Conservation (phyloP, 2,888 invertebrate genomes). For the Cordilura impudica region DNA sequence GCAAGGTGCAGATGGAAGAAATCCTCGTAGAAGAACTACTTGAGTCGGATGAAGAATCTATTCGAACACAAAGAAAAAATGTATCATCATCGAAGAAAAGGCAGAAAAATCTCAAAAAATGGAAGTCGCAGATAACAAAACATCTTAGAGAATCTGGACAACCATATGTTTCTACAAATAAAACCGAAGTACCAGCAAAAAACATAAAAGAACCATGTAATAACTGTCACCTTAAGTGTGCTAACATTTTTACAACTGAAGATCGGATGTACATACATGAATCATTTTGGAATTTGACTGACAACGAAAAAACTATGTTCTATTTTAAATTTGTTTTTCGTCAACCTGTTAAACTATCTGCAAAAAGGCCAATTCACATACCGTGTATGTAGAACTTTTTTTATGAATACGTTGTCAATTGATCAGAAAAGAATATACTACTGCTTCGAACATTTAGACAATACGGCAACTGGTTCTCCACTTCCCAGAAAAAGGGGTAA, state of each 20-base stretch:
- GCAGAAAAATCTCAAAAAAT: neutral
- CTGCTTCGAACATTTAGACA: neutral
- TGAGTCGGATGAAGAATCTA: too few species aligned
- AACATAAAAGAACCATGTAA: neutral
- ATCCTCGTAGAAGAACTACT: too few species aligned
- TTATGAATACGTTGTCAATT: neutral
- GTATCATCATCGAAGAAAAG: neutral
- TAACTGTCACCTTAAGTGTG: neutral
- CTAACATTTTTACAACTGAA: neutral
- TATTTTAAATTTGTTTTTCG: conserved; percentile 2
- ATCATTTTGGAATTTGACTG: conserved; percentile 3
- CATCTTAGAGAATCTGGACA: conserved; percentile 4
- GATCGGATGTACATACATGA: neutral
- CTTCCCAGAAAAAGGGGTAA: neutral
- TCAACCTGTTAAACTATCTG: neutral
- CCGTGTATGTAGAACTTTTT: conserved; percentile 3
- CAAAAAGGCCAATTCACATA: neutral
- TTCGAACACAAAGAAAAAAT: too few species aligned
- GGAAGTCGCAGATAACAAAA: neutral
- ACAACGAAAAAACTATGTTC: neutral
- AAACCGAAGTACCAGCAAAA: neutral
- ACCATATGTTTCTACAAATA: neutral
- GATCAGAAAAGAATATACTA: conserved; percentile 2
- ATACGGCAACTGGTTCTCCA: neutral
- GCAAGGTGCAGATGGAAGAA: too few species aligned